Percentiles rank a stretch among this genome's conserved stretches.
Evolutionary conservation across 2,888 invertebrate genomes (phyloP).

Genomic region (Drosophila mercatorum): DNA sequence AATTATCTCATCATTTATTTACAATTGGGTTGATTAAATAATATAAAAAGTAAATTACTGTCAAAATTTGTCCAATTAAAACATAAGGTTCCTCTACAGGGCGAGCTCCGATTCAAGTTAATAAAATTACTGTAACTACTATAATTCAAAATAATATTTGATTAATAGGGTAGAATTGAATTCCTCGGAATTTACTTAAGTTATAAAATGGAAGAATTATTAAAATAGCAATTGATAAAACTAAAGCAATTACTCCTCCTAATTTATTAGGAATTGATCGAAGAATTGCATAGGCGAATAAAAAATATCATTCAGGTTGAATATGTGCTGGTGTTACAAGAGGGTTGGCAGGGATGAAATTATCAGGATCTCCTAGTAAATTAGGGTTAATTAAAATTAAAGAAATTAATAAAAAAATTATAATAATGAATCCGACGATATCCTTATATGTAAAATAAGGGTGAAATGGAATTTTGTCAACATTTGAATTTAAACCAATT

Average conservation of each 20-base stretch:
- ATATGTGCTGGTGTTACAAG: background rate
- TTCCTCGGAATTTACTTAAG: background rate
- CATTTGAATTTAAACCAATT: too few relatives aligned
- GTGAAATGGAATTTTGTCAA: too few relatives aligned
- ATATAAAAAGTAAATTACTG: constrained; percentile 85
- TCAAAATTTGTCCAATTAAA: constrained; percentile 86
- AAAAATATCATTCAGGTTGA: background rate
- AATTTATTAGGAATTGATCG: background rate
- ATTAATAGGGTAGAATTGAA: background rate
- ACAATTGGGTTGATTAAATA: constrained; percentile 85
- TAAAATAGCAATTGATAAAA: background rate
- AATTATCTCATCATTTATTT: constrained; percentile 79
- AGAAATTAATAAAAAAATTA: too few relatives aligned
- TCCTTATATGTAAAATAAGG: too few relatives aligned
- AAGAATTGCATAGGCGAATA: background rate
- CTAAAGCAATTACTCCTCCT: background rate
- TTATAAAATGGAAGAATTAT: background rate
- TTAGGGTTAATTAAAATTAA: too few relatives aligned
- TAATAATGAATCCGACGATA: too few relatives aligned
- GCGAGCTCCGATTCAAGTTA: constrained; percentile 90
- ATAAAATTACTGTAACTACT: constrained; percentile 86
- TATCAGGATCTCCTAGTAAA: too few relatives aligned
- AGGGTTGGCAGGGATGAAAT: background rate
- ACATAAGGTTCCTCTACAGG: constrained; percentile 89
- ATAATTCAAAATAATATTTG: constrained; percentile 29